phyloP scores from a whole-genome alignment of 2,888 invertebrate genomes.

The Ophion slaviceki region DNA sequence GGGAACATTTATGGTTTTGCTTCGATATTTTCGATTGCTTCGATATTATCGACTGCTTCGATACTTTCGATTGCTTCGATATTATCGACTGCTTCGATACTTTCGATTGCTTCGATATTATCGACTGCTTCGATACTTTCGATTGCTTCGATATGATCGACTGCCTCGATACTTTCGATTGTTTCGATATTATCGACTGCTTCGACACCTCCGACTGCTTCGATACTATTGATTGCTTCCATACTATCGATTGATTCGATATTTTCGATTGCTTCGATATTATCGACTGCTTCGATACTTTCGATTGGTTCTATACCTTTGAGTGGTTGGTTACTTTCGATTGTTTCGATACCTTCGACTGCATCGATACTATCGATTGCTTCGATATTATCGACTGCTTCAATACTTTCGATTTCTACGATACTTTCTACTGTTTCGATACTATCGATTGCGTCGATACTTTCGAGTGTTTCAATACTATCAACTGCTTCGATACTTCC shows the following conservation, averaged over 20 bases:
- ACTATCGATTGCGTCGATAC: not conserved
- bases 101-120: not conserved
- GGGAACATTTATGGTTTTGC: not conserved
- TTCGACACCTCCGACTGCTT: not conserved
- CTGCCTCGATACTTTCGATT: no score
- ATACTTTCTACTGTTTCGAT: not conserved
- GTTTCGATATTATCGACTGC: not conserved
- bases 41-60: not conserved
- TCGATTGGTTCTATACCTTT: no score
- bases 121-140: not conserved
- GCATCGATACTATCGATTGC: not conserved
- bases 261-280: no score
- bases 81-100: not conserved
- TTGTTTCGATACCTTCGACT: no score
- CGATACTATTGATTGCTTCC: no score
- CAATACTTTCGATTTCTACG: not conserved
- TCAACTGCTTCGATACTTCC: not conserved
- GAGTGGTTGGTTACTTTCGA: no score
- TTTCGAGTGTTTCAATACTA: not conserved
- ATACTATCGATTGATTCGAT: no score
- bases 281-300: no score
- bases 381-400: not conserved
- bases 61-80: not conserved
- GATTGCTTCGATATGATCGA: not conserved
- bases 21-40: not conserved